phyloP scores from a whole-genome alignment of 2,888 invertebrate genomes.

The Cheilosia grossa region DNA sequence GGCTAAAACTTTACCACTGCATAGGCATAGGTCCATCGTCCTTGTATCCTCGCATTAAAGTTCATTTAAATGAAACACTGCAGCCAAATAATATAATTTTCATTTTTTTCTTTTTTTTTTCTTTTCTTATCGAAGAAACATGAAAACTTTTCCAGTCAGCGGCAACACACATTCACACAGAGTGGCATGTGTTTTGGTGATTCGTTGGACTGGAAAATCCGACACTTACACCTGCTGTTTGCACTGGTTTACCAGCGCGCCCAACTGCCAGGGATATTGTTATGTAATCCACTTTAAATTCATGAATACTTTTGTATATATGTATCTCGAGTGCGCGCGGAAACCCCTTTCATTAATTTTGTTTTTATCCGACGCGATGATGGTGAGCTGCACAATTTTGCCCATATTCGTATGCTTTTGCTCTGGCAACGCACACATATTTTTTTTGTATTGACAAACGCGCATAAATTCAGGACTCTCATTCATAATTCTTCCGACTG shows the following conservation, averaged over 20 bases:
- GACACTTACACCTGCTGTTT: conserved; percentile 55
- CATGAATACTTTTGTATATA: conserved; percentile 31
- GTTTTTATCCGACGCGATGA: conserved; percentile 12
- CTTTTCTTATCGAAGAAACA: conserved; percentile 1
- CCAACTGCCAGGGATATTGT: conserved; percentile 32
- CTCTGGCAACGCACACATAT: not conserved
- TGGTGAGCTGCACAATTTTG: not conserved
- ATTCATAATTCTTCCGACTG: conserved; percentile 67
- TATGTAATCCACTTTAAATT: conserved; percentile 62
- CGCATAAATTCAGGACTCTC: conserved; percentile 59
- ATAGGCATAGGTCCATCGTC: not conserved
- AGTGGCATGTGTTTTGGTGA: conserved; percentile 10
- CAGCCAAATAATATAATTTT: not conserved
- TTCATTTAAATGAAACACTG: not conserved
- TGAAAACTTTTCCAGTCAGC: conserved; percentile 20
- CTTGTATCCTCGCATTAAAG: not conserved
- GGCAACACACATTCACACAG: not conserved
- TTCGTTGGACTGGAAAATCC: conserved; percentile 40
- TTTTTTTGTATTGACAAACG: conserved; percentile 44
- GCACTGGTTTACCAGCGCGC: conserved; percentile 36
- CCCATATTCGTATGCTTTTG: not conserved
- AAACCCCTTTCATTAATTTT: conserved; percentile 13
- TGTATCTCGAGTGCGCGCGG: not conserved
- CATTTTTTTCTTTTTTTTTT: too few species aligned
- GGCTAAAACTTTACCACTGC: not conserved